A percentile compares a stretch with the other conserved stretches of the same genome.
Conservation (phyloP, 2,888 invertebrate genomes). For the Heteropelma amictum region DNA sequence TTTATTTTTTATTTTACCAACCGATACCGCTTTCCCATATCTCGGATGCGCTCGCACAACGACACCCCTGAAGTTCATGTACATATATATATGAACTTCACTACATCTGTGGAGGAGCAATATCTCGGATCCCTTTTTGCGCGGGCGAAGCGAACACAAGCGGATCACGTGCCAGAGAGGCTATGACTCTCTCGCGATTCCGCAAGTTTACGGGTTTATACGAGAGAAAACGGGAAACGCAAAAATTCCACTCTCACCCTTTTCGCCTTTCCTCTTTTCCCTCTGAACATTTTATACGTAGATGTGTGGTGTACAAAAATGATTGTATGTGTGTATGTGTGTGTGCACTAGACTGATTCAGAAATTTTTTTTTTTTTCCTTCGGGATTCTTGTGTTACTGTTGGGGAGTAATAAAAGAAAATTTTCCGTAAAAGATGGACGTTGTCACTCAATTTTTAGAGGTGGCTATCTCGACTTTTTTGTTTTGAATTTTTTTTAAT, state of each 20-base stretch:
- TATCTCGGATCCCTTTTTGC: constrained; percentile 55
- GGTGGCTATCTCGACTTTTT: no score
- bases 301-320: no score
- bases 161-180: constrained; percentile 62
- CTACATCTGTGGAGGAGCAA: constrained; percentile 63
- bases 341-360: no score
- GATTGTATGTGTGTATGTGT: neutral
- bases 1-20: neutral
- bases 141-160: constrained; percentile 60
- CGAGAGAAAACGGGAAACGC: constrained; percentile 2
- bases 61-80: constrained; percentile 3
- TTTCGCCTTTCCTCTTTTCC: neutral
- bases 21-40: neutral
- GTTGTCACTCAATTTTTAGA: no score
- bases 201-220: constrained; percentile 30
- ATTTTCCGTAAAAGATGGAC: no score
- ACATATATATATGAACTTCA: constrained; percentile 54
- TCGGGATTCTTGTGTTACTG: no score
- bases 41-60: constrained; percentile 3
- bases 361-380: no score
- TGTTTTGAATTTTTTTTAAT: no score
- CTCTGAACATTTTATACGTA: neutral
- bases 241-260: neutral
- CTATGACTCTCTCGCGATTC: constrained; percentile 30
- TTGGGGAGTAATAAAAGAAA: no score